Evolutionary conservation across 2,888 invertebrate species (phyloP), one percentile per base, ranked within the genome.

Genomic region (Hypomecis atomaria): DNA sequence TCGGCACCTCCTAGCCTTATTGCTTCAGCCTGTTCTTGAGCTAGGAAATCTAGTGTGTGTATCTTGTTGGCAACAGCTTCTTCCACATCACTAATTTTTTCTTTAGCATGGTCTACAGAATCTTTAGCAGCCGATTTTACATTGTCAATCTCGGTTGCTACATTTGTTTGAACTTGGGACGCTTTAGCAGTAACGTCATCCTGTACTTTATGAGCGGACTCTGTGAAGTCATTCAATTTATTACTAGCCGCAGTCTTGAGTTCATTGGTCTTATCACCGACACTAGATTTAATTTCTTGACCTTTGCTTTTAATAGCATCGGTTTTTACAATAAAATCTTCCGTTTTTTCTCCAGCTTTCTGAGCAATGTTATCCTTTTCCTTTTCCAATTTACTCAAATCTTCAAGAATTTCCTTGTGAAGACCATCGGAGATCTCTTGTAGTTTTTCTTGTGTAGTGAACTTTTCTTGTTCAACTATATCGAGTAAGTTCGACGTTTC

Each of bases 401-500:
- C 81, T 69, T 86, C 88, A 45, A 85, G 79, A 4, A 85, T 66
- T 62, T 84, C 82, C 55, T 77, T 80, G 53, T 85, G 78, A 57
- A 82, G 71, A 65, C 81, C 82, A 37, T 87, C 88, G 11, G 81
- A 70, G 0, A 87, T 70, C 65, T 86, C 89, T 47, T 84, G 80
- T 1, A 88, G 67, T 58, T 87, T 88, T 74, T 92, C 91, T 64
- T 91, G 85, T 0, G 88, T 82, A 8, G 89, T 74, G 61, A 92
- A 91, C 61, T 90, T 86, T 3, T 85, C 88, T 66, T 92, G 89
- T 79, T 92, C 92, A 66, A 90, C 86, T 65, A 87, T 88, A 57
- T 92, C 92, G 4, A 83, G 78, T 59, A 90, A 70, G 66, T 87
- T 92, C 2, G 90, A 90, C 4, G 91, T 90, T 79, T 91, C 91